phyloP scores from a whole-genome alignment of 2,888 invertebrate genomes.

The Tupiocoris notatus region DNA sequence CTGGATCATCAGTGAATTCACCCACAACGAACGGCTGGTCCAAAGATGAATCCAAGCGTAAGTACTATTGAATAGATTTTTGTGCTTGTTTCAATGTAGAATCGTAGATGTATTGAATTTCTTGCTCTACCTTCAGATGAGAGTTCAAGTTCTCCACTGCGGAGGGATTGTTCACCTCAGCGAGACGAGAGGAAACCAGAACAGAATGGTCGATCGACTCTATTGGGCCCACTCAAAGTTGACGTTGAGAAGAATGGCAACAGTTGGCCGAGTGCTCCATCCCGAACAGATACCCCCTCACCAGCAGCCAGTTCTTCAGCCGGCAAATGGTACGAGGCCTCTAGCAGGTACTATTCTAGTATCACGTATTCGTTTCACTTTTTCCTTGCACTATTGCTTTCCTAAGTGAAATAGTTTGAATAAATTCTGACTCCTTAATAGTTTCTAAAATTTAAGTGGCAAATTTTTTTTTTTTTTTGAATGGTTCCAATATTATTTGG shows the following conservation, averaged over 20 bases:
- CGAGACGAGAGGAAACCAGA: conserved; percentile 16
- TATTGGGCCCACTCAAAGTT: conserved; percentile 15
- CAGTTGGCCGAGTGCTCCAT: conserved; percentile 10
- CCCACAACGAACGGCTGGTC: conserved; percentile 15
- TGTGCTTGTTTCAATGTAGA: not conserved
- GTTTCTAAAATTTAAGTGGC: too few species aligned
- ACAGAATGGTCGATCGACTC: not conserved
- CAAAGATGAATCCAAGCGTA: conserved; percentile 15
- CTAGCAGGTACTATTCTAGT: conserved; percentile 45
- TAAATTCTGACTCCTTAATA: too few species aligned
- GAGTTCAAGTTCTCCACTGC: not conserved
- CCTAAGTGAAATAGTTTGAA: too few species aligned
- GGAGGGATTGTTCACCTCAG: not conserved
- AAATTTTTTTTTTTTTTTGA: too few species aligned
- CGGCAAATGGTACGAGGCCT: conserved; percentile 44
- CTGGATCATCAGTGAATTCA: not conserved
- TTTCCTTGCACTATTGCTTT: too few species aligned
- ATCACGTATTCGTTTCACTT: too few species aligned
- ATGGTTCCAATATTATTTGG: too few species aligned
- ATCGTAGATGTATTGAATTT: conserved; percentile 30
- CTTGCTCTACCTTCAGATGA: conserved; percentile 38
- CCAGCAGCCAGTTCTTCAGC: conserved; percentile 43
- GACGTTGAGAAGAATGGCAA: conserved; percentile 10
- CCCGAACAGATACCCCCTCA: conserved; percentile 39
- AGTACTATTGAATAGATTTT: not conserved